Base-by-base conservation (phyloP, 2,888 invertebrate species). In the Zaprionus obscuricornis region DNA sequence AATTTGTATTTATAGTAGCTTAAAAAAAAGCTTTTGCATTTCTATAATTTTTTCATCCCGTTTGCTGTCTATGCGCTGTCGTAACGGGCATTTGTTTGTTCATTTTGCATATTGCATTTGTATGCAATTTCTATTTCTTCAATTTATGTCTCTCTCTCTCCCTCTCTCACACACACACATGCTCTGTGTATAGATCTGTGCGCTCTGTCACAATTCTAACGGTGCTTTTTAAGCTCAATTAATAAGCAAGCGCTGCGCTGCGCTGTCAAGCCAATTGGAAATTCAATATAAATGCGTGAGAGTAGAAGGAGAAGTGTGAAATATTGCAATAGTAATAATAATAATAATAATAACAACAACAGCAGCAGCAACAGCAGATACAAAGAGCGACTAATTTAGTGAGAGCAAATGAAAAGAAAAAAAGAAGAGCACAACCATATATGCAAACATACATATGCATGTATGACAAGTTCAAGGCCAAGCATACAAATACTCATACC, bases 391-490 rank as follows among this genome's bases (percentile, higher is more conserved):
- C 6, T 31, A 17, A 6, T n/a, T 17, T 2, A 18, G 14, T n/a
- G 36, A 18, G 18, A 16, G 18, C 2, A 14, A 17, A 20, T 18
- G 36, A 36, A n/a, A 36, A 10, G 7, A 36, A 36, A 36, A 36
- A 10, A 16, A n/a, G 3, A 18, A 18, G 36, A 36, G 36, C 3
- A 3, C 17, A 20, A 16, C n/a, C n/a, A n/a, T n/a, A n/a, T n/a
- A n/a, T n/a, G n/a, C n/a, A n/a, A n/a, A n/a, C 18, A 17, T 6
- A 24, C 10, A 16, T 37, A 26, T 8, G 22, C 20, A 13, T 33
- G 37, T 50, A 51, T 24, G 52, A 36, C 69, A 73, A 74, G 75
- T 74, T 74, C 75, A 74, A 74, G 74, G 75, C 55, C 62, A 57
- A 40, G 13, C n/a, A 36, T 8, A 7, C 2, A 16, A 24, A 39